Conservation (phyloP, 2,797 vertebrate genomes). For the Allobates femoralis region DNA sequence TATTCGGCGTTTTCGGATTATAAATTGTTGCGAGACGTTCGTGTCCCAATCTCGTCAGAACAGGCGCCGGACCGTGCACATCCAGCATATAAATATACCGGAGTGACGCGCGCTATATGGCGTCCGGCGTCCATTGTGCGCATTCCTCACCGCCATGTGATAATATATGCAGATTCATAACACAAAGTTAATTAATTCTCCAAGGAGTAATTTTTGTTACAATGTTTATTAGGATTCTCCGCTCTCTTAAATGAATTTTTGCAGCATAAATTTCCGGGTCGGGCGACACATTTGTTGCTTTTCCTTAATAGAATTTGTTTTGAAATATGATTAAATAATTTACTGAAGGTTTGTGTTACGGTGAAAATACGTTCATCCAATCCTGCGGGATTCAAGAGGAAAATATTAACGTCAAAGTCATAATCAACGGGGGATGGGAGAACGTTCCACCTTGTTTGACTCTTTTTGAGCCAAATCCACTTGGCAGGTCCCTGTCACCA, state of each 20-base stretch:
- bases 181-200: slow-evolving; percentile 48
- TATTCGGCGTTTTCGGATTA: neutral
- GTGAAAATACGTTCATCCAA: neutral
- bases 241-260: slow-evolving; percentile 25
- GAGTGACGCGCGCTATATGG: neutral
- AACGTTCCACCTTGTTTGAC: neutral
- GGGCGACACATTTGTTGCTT: slow-evolving; percentile 17
- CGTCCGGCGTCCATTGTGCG: neutral
- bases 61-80: neutral
- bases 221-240: slow-evolving; percentile 19
- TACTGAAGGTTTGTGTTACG: neutral
- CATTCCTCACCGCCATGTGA: neutral
- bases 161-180: slow-evolving; percentile 28
- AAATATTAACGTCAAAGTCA: neutral
- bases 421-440: neutral
- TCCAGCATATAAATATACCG: neutral
- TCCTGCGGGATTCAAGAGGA: neutral
- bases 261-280: slow-evolving; percentile 23
- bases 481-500: no score
- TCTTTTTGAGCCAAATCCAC: neutral
- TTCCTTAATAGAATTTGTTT: slow-evolving; percentile 48
- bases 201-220: slow-evolving; percentile 5
- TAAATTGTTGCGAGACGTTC: neutral
- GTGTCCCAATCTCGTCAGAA: neutral
- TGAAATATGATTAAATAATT: slow-evolving; percentile 32